Evolutionary conservation across 23 tunicate species (phyloP).

Genomic region (Trididemnum nubilum): DNA sequence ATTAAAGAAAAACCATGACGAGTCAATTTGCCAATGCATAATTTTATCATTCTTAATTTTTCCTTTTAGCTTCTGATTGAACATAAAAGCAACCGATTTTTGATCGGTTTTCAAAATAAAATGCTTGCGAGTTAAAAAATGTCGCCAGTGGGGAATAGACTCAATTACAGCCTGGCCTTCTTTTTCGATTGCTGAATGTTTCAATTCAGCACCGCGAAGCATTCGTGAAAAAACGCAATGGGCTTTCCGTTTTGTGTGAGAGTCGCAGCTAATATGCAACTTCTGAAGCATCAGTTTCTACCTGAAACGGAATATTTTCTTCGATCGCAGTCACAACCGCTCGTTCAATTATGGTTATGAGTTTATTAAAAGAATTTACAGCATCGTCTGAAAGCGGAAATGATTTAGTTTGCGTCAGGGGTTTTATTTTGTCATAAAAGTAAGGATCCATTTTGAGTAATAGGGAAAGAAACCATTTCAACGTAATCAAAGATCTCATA

Average conservation of each 20-base stretch:
- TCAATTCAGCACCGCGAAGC: not conserved
- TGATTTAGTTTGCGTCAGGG: not conserved
- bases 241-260: constrained; percentile 17
- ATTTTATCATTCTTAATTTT: no score
- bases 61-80: no score
- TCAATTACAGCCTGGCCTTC: no score
- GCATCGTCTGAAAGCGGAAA: not conserved
- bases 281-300: constrained; percentile 22
- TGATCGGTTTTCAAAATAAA: no score
- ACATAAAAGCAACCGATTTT: no score
- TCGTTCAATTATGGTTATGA: not conserved
- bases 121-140: no score
- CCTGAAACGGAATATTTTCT: constrained; percentile 1
- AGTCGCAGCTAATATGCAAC: constrained; percentile 18
- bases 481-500: not conserved
- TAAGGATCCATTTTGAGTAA: not conserved
- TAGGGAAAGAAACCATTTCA: not conserved
- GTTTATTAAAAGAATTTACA: not conserved
- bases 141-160: no score
- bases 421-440: constrained; percentile 7
- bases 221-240: constrained; percentile 3
- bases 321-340: not conserved
- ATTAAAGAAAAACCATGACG: no score
- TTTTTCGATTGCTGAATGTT: not conserved
- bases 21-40: no score